Evolutionary conservation across 2,888 invertebrate genomes (phyloP), one percentile per base, ranked within the genome.

Genomic region (Heteropelma amictum): DNA sequence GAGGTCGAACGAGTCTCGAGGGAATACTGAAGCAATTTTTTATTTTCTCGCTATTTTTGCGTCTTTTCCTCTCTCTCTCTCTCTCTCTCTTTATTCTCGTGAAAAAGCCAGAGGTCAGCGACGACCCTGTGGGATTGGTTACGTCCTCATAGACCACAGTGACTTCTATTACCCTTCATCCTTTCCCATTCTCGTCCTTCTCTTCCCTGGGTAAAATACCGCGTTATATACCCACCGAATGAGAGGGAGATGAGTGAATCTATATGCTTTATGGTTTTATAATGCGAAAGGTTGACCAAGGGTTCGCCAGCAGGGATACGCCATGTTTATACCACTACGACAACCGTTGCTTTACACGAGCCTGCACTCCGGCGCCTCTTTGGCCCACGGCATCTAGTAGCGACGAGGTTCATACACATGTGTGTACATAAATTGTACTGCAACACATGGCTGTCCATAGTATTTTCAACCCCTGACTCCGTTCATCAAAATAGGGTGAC

Each of bases 241-340:
- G 61, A 69, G 53, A 72, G 72, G 70, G 72, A 68, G 61, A 77
- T 63, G 70, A 77, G 74, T 75, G 79, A 77, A 77, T 77, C 75
- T 78, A 67, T 77, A 78, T 82, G 81, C 80, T 87, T 87, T 87
- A 87, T 87, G 86, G 87, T 87, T 87, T 87, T 87, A 87, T 87
- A 87, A 87, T 87, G 81, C 81, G 85, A 82, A 83, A 83, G 86
- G 83, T 86, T 84, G 85, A 82, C 83, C 85, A 78, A 78, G 78
- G 77, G 79, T 79, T 67, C 68, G 23, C 65, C 14, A 40, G 47
- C 30, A 63, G 70, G 75, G 77, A 71, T 76, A 76, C 79, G 51
- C 69, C 74, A 79, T 49, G 17, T 26, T 77, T n/a, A 81, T 81
- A 82, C 82, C 82, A 54, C 64, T 21, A 40, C 51, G 8, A 12